A percentile compares a stretch with the other conserved stretches of the same genome.
Evolutionary conservation across 2,113 vertebrate species (phyloP).

Genomic region (Clarias batrachus): DNA sequence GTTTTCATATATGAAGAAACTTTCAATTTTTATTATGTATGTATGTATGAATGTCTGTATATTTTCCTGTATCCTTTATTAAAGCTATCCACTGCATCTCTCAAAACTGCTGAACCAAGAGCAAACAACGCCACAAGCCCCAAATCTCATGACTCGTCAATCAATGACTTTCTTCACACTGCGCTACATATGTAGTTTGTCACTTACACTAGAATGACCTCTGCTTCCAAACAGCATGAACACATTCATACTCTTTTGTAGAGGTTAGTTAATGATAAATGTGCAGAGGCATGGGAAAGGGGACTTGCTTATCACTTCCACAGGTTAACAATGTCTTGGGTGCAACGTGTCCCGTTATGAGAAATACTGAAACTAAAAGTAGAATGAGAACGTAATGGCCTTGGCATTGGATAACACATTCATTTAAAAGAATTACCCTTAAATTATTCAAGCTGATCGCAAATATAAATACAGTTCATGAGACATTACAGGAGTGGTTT

Average conservation of each 20-base stretch:
- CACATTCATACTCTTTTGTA: constrained; percentile 55
- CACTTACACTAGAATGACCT: constrained; percentile 55
- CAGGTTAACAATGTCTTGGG: constrained; percentile 18
- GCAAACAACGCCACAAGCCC: constrained; percentile 32
- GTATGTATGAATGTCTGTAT: neutral
- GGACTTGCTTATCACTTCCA: constrained; percentile 36
- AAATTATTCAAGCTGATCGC: neutral
- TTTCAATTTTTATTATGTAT: neutral
- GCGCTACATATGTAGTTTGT: constrained; percentile 53
- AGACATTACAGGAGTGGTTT: neutral
- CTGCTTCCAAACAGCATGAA: constrained; percentile 51
- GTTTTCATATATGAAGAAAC: neutral
- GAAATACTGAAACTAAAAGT: constrained; percentile 57
- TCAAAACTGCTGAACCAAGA: constrained; percentile 29
- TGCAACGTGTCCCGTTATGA: constrained; percentile 14
- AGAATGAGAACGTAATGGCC: neutral
- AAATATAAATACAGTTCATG: neutral
- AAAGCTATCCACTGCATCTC: neutral
- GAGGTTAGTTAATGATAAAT: constrained; percentile 62
- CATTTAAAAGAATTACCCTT: too few relatives aligned
- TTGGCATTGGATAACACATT: neutral
- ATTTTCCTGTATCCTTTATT: neutral
- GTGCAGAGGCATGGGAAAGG: constrained; percentile 24
- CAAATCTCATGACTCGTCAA: constrained; percentile 56
- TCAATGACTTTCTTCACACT: constrained; percentile 61